phyloP scores from a whole-genome alignment of 2,888 invertebrate species.

The Adelphocoris suturalis region DNA sequence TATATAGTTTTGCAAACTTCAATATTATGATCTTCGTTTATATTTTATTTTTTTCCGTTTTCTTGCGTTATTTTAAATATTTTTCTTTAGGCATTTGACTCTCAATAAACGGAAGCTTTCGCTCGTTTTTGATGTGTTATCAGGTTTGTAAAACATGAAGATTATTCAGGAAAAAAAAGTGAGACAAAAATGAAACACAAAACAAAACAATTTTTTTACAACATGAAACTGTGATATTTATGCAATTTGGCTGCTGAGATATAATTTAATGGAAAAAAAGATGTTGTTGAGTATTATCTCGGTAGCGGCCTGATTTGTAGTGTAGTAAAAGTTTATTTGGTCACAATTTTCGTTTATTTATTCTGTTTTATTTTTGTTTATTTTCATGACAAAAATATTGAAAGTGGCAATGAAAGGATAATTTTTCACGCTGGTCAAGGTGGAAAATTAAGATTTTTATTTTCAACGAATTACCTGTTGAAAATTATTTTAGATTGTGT shows the following conservation, averaged over 20 bases:
- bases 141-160: conserved; percentile 51
- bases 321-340: conserved; percentile 50
- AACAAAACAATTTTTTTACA: conserved; percentile 65
- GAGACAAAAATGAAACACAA: conserved; percentile 37
- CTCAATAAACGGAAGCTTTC: conserved; percentile 8
- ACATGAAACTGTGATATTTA: conserved; percentile 75
- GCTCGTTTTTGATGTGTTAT: neutral
- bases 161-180: conserved; percentile 57
- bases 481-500: conserved; percentile 59
- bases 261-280: conserved; percentile 67
- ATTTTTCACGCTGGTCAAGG: conserved; percentile 7
- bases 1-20: neutral
- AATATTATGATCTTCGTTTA: neutral
- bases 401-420: neutral
- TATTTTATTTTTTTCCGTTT: conserved; percentile 33
- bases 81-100: neutral
- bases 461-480: conserved; percentile 36
- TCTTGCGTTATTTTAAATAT: neutral
- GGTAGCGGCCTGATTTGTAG: conserved; percentile 68
- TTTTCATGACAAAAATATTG: conserved; percentile 35
- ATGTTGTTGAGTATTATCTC: conserved; percentile 60
- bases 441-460: conserved; percentile 54
- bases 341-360: conserved; percentile 52
- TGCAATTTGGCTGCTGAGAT: conserved; percentile 74
- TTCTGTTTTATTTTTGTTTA: conserved; percentile 49